Conservation (phyloP, 2,888 invertebrate genomes). For the Euzophera pinguis region DNA sequence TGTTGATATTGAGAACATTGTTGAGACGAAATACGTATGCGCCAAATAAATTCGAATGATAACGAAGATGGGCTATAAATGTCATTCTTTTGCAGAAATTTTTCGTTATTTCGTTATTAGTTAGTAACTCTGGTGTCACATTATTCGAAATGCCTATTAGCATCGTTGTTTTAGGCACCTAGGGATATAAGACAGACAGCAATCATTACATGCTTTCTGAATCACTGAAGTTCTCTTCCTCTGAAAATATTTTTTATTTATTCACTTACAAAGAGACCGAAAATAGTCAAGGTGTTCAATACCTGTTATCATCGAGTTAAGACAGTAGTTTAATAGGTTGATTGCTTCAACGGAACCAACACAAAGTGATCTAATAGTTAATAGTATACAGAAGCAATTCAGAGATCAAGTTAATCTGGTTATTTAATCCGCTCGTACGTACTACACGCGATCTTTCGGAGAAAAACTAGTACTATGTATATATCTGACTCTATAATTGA, state of each 20-base stretch:
- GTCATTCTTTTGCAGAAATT: too few relatives aligned
- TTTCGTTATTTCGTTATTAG: too few relatives aligned
- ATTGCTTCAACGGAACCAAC: slow-evolving; percentile 29
- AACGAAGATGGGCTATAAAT: too few relatives aligned
- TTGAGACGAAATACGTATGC: neutral
- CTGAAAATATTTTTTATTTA: neutral
- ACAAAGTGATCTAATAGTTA: slow-evolving; percentile 21
- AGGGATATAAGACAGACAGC: too few relatives aligned
- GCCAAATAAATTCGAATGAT: neutral
- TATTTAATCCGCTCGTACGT: slow-evolving; percentile 22
- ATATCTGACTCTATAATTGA: too few relatives aligned
- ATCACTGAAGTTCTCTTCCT: too few relatives aligned
- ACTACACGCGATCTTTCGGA: slow-evolving; percentile 36
- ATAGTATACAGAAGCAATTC: slow-evolving; percentile 7
- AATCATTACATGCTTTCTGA: too few relatives aligned
- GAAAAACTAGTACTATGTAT: slow-evolving; percentile 35
- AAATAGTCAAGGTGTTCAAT: slow-evolving; percentile 24
- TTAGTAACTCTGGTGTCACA: too few relatives aligned
- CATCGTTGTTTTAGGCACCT: too few relatives aligned
- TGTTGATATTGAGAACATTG: slow-evolving; percentile 6
- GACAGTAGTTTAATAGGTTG: slow-evolving; percentile 29
- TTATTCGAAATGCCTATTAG: too few relatives aligned
- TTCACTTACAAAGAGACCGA: slow-evolving; percentile 3
- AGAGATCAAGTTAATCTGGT: slow-evolving; percentile 29
- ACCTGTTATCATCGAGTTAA: slow-evolving; percentile 35